These are phyloP conservation scores for Diuraphis noxia DNA, from an alignment of 1,140 invertebrate genomes.

Conservation along the genomic window DNA sequence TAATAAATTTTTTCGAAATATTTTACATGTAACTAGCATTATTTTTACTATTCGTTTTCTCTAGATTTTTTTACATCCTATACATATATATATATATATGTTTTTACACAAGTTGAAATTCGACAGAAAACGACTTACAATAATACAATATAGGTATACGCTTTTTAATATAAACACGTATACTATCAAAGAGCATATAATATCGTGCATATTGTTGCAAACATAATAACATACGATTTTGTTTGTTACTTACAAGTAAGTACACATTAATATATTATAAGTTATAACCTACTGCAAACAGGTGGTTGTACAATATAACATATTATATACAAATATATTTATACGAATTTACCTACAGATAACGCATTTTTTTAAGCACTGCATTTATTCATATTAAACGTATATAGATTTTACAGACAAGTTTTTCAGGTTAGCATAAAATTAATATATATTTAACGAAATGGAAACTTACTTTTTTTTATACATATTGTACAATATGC, in stretches of 20 bases:
- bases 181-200: not conserved
- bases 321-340: not conserved
- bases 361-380: not conserved
- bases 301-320: not conserved
- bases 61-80: too few relatives aligned
- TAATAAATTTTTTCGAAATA: too few relatives aligned
- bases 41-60: too few relatives aligned
- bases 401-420: not conserved
- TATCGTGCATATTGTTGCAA: not conserved
- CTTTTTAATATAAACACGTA: not conserved
- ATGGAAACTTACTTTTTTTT: not conserved
- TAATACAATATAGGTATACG: not conserved
- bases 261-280: not conserved
- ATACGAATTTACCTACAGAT: not conserved
- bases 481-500: not conserved
- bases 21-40: too few relatives aligned
- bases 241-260: not conserved
- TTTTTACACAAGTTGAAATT: not conserved
- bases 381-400: not conserved
- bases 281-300: not conserved
- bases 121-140: not conserved
- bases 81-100: not conserved
- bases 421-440: not conserved
- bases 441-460: not conserved
- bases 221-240: not conserved